These are phyloP conservation scores for Asarcornis scutulata DNA, from an alignment of 2,113 vertebrate species.

Conservation along the genomic window DNA sequence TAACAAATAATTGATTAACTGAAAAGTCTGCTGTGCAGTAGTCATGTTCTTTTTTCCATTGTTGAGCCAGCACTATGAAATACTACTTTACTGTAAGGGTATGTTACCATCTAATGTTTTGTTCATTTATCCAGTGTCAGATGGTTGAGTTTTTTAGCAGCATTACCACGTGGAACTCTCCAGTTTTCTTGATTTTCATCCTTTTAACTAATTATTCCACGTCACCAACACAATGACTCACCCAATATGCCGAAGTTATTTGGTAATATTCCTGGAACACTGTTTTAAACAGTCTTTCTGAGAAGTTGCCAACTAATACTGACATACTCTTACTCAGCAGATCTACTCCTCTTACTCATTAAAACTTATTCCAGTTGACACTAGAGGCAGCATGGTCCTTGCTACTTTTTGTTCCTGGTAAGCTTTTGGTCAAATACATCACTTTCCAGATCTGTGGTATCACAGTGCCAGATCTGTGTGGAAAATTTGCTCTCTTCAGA, in stretches of 20 bases:
- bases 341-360: background rate
- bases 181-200: background rate
- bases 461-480: background rate
- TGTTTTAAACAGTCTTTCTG: background rate
- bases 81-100: background rate
- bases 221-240: background rate
- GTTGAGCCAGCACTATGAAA: background rate
- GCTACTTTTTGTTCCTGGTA: background rate
- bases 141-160: background rate
- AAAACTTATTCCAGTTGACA: background rate
- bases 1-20: background rate
- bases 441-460: background rate
- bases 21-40: background rate
- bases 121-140: background rate
- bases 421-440: background rate
- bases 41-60: background rate
- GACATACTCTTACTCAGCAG: background rate
- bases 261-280: conserved; percentile 17
- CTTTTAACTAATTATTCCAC: background rate
- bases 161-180: accelerated
- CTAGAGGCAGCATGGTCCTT: accelerated
- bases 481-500: background rate
- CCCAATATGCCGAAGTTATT: background rate
- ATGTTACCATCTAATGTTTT: background rate
- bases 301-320: background rate